These are phyloP conservation scores for Apoda limacodes DNA, from an alignment of 2,888 invertebrate species.

Conservation along the genomic window DNA sequence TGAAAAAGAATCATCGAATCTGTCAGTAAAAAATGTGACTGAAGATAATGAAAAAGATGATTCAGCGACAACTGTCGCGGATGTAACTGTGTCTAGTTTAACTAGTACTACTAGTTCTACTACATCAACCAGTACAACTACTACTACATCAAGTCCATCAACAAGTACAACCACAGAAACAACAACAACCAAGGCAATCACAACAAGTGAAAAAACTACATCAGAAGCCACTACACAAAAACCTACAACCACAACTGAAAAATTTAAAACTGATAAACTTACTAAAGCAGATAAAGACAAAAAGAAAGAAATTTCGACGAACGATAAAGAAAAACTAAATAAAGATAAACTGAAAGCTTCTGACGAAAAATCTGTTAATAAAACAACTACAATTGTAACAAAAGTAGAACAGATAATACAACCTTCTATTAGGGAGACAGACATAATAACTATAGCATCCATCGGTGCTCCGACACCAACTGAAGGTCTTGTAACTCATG, in stretches of 20 bases:
- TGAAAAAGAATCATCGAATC: constrained; percentile 26
- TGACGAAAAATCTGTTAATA: constrained; percentile 29
- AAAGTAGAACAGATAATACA: constrained; percentile 37
- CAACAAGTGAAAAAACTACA: constrained; percentile 23
- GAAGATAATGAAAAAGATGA: constrained; percentile 33
- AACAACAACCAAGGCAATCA: constrained; percentile 23
- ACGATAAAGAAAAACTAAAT: constrained; percentile 41
- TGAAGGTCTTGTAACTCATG: constrained; percentile 35
- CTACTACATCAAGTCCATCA: constrained; percentile 17
- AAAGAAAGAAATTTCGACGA: constrained; percentile 37
- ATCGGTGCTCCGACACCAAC: constrained; percentile 45
- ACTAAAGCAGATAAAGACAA: constrained; percentile 43
- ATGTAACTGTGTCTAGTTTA: too few species aligned
- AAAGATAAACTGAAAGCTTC: constrained; percentile 31
- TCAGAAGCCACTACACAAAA: constrained; percentile 28
- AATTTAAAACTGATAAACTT: constrained; percentile 29
- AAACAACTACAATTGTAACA: constrained; percentile 32
- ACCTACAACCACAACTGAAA: constrained; percentile 27
- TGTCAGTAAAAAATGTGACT: constrained; percentile 31
- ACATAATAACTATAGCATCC: constrained; percentile 21
- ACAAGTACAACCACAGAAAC: constrained; percentile 28
- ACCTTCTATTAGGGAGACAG: constrained; percentile 37
- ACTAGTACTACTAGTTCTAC: constrained; percentile 27
- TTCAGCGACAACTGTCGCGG: constrained; percentile 29
- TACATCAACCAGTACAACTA: constrained; percentile 26